A percentile compares a stretch with the other conserved stretches of the same genome.
phyloP scores from a whole-genome alignment of 2,113 vertebrate genomes.

The Chinchilla lanigera region DNA sequence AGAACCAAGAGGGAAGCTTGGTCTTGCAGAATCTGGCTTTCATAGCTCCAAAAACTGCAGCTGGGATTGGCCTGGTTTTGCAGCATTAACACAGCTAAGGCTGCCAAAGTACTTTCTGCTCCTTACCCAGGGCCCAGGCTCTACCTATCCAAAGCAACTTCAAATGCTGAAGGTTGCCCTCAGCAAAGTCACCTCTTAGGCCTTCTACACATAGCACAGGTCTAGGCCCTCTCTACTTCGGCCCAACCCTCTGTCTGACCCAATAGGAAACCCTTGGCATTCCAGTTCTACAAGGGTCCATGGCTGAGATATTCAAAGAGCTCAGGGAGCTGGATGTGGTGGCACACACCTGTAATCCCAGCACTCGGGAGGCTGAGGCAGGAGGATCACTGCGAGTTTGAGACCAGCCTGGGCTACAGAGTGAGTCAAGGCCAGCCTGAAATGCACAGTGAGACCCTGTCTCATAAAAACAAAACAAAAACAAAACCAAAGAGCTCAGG shows the following conservation, averaged over 20 bases:
- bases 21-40: background rate
- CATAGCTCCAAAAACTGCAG: background rate
- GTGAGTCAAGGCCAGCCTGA: too few species aligned
- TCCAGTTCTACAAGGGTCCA: background rate
- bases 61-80: background rate
- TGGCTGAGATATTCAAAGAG: background rate
- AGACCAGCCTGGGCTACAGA: too few species aligned
- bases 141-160: background rate
- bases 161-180: background rate
- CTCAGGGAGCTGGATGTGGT: background rate
- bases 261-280: constrained; percentile 7
- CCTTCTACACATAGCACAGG: background rate
- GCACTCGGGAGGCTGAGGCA: too few species aligned
- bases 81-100: background rate
- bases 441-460: too few species aligned
- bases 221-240: background rate
- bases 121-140: background rate
- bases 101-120: background rate
- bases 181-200: background rate
- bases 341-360: too few species aligned
- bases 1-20: background rate
- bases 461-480: too few species aligned
- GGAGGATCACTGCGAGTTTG: too few species aligned
- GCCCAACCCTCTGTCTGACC: background rate
- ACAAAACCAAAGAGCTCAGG: background rate